Evolutionary conservation across 2,888 invertebrate species (phyloP).

Genomic region (Corythucha ciliata): DNA sequence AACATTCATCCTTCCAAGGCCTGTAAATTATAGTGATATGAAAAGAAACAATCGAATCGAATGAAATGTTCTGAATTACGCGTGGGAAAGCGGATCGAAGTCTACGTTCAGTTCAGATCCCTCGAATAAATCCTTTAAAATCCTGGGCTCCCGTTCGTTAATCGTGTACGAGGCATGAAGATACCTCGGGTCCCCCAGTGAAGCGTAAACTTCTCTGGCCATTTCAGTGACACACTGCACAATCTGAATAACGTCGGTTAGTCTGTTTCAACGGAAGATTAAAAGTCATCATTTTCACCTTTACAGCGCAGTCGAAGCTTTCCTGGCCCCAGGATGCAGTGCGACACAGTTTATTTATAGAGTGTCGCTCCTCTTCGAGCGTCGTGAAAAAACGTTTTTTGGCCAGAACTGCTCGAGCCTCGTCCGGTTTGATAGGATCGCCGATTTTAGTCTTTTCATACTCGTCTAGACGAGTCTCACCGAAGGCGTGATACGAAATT

Average conservation of each 20-base stretch:
- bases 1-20: slow-evolving; percentile 16
- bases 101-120: neutral
- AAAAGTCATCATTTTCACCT: too few relatives aligned
- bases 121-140: slow-evolving; percentile 7
- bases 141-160: slow-evolving; percentile 18
- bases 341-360: slow-evolving; percentile 2
- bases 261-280: too few relatives aligned
- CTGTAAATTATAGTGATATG: too few relatives aligned
- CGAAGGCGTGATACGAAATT: slow-evolving; percentile 13
- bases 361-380: neutral
- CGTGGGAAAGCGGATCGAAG: slow-evolving; percentile 11
- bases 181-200: slow-evolving; percentile 17
- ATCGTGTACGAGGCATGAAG: slow-evolving; percentile 18
- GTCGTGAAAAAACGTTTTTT: slow-evolving; percentile 19
- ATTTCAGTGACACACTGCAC: slow-evolving; percentile 12
- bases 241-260: too few relatives aligned
- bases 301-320: too few relatives aligned
- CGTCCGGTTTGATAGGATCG: slow-evolving; percentile 7
- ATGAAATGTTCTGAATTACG: neutral
- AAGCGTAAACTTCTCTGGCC: slow-evolving; percentile 16
- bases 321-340: slow-evolving; percentile 2
- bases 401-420: slow-evolving; percentile 7
- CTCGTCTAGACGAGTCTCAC: slow-evolving; percentile 6
- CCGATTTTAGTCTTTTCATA: slow-evolving; percentile 20
- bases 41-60: neutral